These are phyloP conservation scores for Psilopogon haemacephalus DNA, from an alignment of 2,113 vertebrate genomes.

Conservation along the genomic window DNA sequence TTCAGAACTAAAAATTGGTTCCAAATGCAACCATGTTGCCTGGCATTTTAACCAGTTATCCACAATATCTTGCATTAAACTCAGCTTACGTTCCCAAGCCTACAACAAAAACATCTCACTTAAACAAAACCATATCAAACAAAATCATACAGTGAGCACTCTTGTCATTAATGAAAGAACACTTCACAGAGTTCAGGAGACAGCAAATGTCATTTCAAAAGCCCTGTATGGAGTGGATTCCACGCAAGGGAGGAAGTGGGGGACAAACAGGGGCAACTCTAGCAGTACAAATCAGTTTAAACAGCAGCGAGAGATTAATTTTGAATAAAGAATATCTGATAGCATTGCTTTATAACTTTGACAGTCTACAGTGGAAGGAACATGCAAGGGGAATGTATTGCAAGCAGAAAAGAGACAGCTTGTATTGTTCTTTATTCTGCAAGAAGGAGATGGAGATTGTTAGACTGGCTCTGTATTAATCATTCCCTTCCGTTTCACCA, in stretches of 20 bases:
- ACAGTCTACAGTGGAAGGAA: neutral
- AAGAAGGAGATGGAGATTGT: neutral
- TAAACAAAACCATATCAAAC: neutral
- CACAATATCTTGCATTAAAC: constrained; percentile 85
- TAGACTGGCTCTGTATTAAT: neutral
- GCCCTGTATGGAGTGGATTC: neutral
- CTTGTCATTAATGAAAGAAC: neutral
- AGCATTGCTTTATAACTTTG: neutral
- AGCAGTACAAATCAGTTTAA: neutral
- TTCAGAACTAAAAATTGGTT: constrained; percentile 93
- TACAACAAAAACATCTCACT: constrained; percentile 56
- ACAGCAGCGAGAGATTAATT: neutral
- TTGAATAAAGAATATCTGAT: neutral
- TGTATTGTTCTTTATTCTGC: neutral
- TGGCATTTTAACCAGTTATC: constrained; percentile 89
- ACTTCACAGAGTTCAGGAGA: neutral
- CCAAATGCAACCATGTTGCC: constrained; percentile 89
- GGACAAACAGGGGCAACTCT: neutral
- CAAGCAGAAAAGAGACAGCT: neutral
- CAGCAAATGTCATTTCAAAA: neutral
- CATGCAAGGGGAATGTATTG: neutral
- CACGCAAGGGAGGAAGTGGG: no score
- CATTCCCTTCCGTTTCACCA: neutral
- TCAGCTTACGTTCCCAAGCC: constrained; percentile 87
- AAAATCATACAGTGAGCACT: neutral